A percentile compares a stretch with the other conserved stretches of the same genome.
Conservation (phyloP, 2,113 vertebrate genomes). For the Clarias magur region DNA sequence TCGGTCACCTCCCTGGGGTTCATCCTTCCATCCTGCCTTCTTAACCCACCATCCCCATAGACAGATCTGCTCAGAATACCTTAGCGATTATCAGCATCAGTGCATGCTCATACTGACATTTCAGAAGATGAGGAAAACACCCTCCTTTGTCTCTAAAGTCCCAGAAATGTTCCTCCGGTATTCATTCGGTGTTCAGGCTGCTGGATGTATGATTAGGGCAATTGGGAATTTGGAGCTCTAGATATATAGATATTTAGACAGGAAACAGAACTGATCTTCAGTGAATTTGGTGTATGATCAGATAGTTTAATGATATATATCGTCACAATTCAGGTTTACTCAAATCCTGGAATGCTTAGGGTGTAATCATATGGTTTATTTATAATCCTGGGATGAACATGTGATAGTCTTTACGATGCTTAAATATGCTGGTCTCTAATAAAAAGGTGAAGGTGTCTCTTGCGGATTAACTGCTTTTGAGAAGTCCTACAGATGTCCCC, state of each 20-base stretch:
- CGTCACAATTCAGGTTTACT: not conserved
- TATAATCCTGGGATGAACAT: not conserved
- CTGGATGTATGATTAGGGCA: not conserved
- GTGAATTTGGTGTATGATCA: not conserved
- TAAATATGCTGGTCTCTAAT: not conserved
- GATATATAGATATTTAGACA: not conserved
- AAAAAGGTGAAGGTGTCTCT: not conserved
- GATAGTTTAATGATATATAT: not conserved
- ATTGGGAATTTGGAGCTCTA: not conserved
- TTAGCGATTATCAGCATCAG: slow-evolving; percentile 28
- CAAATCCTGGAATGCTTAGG: not conserved
- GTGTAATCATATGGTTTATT: not conserved
- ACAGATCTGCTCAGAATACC: slow-evolving; percentile 18
- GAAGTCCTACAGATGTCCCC: not conserved
- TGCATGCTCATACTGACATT: slow-evolving; percentile 26
- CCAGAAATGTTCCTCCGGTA: not conserved
- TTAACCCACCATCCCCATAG: slow-evolving; percentile 18
- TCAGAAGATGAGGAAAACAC: slow-evolving; percentile 21
- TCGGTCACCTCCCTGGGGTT: slow-evolving; percentile 32
- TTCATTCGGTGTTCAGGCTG: not conserved
- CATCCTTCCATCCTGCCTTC: slow-evolving; percentile 23
- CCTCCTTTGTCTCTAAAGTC: not conserved
- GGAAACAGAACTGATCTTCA: not conserved
- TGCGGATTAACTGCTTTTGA: not conserved
- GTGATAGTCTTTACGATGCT: not conserved